Evolutionary conservation across 1,140 invertebrate species (phyloP).

Genomic region (Chelonus insularis): DNA sequence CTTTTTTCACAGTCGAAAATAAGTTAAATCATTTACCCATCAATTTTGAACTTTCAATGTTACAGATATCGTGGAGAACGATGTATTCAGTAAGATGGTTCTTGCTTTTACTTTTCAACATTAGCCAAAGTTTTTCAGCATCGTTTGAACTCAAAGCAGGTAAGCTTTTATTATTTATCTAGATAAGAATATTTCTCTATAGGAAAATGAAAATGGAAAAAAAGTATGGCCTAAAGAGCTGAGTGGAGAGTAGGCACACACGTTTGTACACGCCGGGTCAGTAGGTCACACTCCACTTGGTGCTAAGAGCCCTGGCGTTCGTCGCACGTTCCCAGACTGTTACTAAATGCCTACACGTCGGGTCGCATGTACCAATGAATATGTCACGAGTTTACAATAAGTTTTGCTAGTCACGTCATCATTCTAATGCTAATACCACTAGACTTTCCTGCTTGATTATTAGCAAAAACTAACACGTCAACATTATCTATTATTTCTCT

Average conservation of each 20-base stretch:
- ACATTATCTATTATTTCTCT: no score
- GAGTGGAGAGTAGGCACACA: conserved; percentile 4
- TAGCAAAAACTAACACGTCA: no score
- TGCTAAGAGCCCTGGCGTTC: conserved; percentile 27
- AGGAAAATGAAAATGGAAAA: conserved; percentile 17
- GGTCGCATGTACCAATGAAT: conserved; percentile 19
- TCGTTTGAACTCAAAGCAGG: conserved; percentile 13
- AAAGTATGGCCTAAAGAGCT: conserved; percentile 14
- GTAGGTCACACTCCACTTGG: conserved; percentile 30
- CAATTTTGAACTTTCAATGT: not conserved
- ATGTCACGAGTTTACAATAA: conserved; percentile 10
- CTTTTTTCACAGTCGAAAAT: not conserved
- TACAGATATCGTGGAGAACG: conserved; percentile 7
- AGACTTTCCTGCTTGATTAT: not conserved
- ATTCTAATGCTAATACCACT: not conserved
- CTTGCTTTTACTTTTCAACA: not conserved
- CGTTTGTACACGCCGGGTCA: conserved; percentile 26
- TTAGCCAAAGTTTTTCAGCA: not conserved
- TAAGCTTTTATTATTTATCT: conserved; percentile 9
- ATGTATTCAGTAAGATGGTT: not conserved
- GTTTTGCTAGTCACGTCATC: conserved; percentile 11
- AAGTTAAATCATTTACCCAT: not conserved
- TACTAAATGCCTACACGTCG: conserved; percentile 20
- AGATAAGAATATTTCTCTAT: no score
- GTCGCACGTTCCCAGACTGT: conserved; percentile 24